phyloP scores from a whole-genome alignment of 2,888 invertebrate genomes.

The Aphidoletes aphidimyza region DNA sequence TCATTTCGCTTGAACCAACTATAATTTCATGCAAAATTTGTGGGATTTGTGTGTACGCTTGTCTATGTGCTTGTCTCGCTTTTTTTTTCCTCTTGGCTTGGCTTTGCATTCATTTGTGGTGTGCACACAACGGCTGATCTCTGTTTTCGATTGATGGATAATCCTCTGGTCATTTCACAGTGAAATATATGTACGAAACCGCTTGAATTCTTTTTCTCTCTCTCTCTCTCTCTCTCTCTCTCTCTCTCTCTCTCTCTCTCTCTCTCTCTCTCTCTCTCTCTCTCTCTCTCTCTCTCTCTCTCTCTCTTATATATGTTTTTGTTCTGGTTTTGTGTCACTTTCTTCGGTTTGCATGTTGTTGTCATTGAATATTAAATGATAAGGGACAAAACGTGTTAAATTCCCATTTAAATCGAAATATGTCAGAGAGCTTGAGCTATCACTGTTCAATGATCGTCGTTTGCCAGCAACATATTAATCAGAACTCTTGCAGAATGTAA shows the following conservation, averaged over 20 bases:
- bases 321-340: neutral
- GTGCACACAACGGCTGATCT: conserved; percentile 6
- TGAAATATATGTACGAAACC: neutral
- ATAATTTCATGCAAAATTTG: conserved; percentile 51
- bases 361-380: neutral
- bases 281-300: neutral
- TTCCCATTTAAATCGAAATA: conserved; percentile 30
- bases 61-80: neutral
- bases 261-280: too few relatives aligned
- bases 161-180: conserved; percentile 26
- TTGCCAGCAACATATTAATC: neutral
- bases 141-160: conserved; percentile 48
- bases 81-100: neutral
- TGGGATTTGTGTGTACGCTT: neutral
- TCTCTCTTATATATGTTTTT: neutral
- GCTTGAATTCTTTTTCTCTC: too few relatives aligned
- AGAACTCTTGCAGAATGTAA: neutral
- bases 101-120: conserved; percentile 17
- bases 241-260: neutral
- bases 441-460: neutral
- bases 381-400: conserved; percentile 20
- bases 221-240: neutral
- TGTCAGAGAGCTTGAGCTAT: neutral
- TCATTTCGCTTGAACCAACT: conserved; percentile 37
- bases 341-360: neutral